A percentile compares a stretch with the other conserved stretches of the same genome.
phyloP scores from a whole-genome alignment of 2,797 vertebrate genomes.

The Synanceia verrucosa region DNA sequence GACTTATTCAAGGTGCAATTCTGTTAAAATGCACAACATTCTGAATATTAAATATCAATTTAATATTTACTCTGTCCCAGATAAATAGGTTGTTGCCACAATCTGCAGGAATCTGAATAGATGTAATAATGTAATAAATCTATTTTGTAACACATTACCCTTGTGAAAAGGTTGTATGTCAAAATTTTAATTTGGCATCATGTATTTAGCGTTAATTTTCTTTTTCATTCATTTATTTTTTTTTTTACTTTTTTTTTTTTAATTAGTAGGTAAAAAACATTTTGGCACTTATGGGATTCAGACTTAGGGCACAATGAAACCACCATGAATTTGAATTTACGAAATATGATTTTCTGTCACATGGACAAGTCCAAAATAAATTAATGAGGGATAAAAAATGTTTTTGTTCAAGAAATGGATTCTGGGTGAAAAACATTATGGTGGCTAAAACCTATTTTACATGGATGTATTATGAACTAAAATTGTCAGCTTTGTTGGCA shows the following conservation, averaged over 20 bases:
- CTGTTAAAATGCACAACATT: not conserved
- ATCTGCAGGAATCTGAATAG: not conserved
- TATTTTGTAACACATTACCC: not conserved
- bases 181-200: not conserved
- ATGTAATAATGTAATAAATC: too few species aligned
- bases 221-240: too few species aligned
- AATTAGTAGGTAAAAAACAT: too few species aligned
- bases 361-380: too few species aligned
- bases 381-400: too few species aligned
- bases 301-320: not conserved
- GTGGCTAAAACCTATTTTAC: too few species aligned
- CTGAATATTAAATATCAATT: not conserved
- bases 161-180: not conserved
- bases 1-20: conserved; percentile 11
- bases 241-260: too few species aligned
- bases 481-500: not conserved
- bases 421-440: too few species aligned
- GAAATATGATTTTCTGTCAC: too few species aligned
- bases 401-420: too few species aligned
- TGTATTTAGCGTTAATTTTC: not conserved
- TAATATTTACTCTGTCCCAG: not conserved
- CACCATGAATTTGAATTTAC: not conserved
- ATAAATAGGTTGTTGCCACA: not conserved
- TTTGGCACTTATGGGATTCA: not conserved
- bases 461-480: too few species aligned